Evolutionary conservation across 2,797 vertebrate species (phyloP), one percentile per base, ranked within the genome.

Genomic region (Nannoperca obscura): DNA sequence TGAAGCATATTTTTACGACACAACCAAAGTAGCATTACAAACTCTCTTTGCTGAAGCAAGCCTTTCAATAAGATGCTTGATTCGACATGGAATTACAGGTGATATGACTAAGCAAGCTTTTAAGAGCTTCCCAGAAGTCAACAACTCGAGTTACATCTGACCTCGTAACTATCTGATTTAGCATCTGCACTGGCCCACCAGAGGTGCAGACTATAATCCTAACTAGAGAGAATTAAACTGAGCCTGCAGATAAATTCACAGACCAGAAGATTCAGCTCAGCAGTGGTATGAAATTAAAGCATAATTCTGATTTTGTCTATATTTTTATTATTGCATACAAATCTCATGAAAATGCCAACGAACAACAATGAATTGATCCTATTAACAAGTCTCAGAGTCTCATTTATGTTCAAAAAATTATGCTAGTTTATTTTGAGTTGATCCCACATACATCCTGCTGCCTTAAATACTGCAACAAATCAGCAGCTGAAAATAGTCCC

Each of bases 71-170:
- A 75, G 76, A 65, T 62, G 59, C 63, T 79, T 42, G 71, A 83
- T 74, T 86, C 80, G 80, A 92, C 22, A 55, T 81, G 63, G 86
- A 80, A 87, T 87, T 89, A 81, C 78, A 88, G 84, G 83, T 88
- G 84, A 86, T 84, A 66, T 92, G 91, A 94, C 87, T 93, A 90
- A 92, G 83, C 68, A 34, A 34, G 78, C 74, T 87, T 90, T 88
- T 92, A 92, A 88, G 80, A 81, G 87, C 82, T 91, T 91, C 91
- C 88, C 88, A 89, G 89, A 85, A 91, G 83, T 88, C 83, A 80
- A 78, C 81, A 87, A 85, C 81, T 81, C 50, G 0, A 67, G 80
- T 83, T 85, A 69, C 83, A 88, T 90, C 88, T 76, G 80, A 87
- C 80, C 77, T 81, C 76, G 52, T 90, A 86, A 89, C 83, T 79